Evolutionary conservation across 2,113 vertebrate genomes (phyloP).

Genomic region (Xenopus tropicalis): UCB_Xtro_10.0 CM004444.2:48223001-48223500

Average conservation of each 20-base stretch:
- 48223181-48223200: conserved; percentile 32
- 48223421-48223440: too few relatives aligned
- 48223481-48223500: too few relatives aligned
- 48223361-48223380: too few relatives aligned
- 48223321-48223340: too few relatives aligned
- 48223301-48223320: not conserved
- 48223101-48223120: conserved; percentile 10
- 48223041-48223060: conserved; percentile 6
- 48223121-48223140: conserved; percentile 11
- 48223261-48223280: conserved; percentile 34
- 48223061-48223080: conserved; percentile 1
- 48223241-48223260: conserved; percentile 36
- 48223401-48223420: too few relatives aligned
- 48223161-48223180: conserved; percentile 24
- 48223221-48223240: conserved; percentile 36
- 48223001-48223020: not conserved
- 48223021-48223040: not conserved
- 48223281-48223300: conserved; percentile 4
- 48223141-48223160: conserved; percentile 20
- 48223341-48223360: too few relatives aligned
- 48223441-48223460: too few relatives aligned
- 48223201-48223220: conserved; percentile 38
- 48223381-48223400: too few relatives aligned
- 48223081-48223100: conserved; percentile 27
- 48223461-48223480: too few relatives aligned